phyloP scores from a whole-genome alignment of 2,888 invertebrate genomes.

The Tridacna crocea region DNA sequence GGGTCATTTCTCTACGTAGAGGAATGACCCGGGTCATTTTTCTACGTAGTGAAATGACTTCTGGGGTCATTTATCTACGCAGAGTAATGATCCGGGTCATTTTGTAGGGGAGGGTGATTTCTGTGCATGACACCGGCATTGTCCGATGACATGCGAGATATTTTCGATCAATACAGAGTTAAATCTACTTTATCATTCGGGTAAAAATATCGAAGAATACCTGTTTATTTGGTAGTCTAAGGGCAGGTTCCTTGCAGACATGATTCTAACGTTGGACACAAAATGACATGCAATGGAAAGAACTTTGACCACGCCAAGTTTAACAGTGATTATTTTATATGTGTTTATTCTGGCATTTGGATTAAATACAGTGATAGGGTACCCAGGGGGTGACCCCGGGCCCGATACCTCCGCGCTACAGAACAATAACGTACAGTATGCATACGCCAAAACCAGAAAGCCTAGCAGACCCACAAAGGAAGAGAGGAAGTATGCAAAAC shows the following conservation, averaged over 20 bases:
- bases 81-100: too few relatives aligned
- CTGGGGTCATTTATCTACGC: too few relatives aligned
- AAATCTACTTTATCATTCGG: too few relatives aligned
- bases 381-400: neutral
- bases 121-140: too few relatives aligned
- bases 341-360: neutral
- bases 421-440: slow-evolving; percentile 12
- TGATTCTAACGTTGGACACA: neutral
- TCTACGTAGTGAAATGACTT: too few relatives aligned
- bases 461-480: slow-evolving; percentile 41
- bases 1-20: too few relatives aligned
- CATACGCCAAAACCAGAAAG: slow-evolving; percentile 23
- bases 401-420: neutral
- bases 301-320: neutral
- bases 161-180: too few relatives aligned
- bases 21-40: too few relatives aligned
- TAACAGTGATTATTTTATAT: slow-evolving; percentile 1
- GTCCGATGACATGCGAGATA: too few relatives aligned
- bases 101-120: too few relatives aligned
- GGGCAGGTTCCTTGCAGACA: neutral
- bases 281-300: slow-evolving; percentile 17
- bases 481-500: slow-evolving; percentile 46
- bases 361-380: slow-evolving; percentile 12
- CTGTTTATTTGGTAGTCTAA: neutral
- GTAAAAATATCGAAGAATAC: too few relatives aligned